Evolutionary conservation across 2,888 invertebrate species (phyloP).

Genomic region (Acanthosepion pharaonis): DNA sequence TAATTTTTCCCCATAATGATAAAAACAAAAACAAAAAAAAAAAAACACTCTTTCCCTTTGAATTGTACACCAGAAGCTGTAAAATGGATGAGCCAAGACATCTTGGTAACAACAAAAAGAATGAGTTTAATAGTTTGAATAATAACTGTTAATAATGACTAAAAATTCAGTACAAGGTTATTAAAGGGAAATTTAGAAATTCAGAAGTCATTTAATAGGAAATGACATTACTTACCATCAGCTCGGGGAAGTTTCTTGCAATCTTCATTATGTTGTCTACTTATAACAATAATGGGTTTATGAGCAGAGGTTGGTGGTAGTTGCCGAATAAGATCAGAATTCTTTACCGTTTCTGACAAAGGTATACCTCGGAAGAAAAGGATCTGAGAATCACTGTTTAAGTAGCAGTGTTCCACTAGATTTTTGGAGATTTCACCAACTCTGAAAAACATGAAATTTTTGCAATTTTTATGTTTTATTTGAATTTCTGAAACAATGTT

Average conservation of each 20-base stretch:
- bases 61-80: no score
- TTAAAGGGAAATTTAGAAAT: neutral
- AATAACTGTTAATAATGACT: no score
- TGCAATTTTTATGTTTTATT: no score
- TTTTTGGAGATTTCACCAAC: neutral
- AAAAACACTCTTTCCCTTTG: no score
- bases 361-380: neutral
- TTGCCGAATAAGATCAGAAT: neutral
- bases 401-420: neutral
- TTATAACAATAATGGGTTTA: neutral
- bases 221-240: neutral
- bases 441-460: neutral
- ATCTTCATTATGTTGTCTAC: neutral
- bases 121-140: no score
- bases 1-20: no score
- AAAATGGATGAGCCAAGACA: no score
- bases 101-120: no score
- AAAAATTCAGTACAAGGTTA: no score
- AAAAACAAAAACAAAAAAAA: no score
- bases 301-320: neutral
- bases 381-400: neutral
- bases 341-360: conserved; percentile 7
- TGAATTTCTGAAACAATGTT: neutral
- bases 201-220: neutral
- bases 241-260: neutral